These are phyloP conservation scores for Meteorus cinctellus DNA, from an alignment of 2,888 invertebrate species.

Conservation along the genomic window DNA sequence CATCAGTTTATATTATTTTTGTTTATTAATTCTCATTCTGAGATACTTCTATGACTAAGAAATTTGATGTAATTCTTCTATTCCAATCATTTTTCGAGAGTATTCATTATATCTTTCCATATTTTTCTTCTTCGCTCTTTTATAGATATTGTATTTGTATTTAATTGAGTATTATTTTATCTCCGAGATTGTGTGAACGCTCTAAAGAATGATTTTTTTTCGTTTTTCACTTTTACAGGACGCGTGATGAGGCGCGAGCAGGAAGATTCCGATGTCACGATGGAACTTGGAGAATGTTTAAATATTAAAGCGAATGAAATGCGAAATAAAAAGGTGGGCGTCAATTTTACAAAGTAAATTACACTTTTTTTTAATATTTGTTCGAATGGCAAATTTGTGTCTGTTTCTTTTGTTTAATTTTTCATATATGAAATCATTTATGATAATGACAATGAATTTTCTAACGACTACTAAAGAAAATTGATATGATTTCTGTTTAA, in stretches of 20 bases:
- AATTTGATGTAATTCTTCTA: too few species aligned
- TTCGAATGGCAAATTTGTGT: slow-evolving; percentile 39
- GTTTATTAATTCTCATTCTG: background rate
- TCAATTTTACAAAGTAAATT: slow-evolving; percentile 53
- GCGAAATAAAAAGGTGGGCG: slow-evolving; percentile 64
- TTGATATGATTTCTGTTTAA: too few species aligned
- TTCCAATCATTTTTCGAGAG: too few species aligned
- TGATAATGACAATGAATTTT: too few species aligned
- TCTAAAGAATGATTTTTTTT: background rate
- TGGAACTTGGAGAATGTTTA: slow-evolving; percentile 1
- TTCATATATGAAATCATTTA: too few species aligned
- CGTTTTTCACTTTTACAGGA: slow-evolving; percentile 30
- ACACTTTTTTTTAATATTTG: slow-evolving; percentile 45
- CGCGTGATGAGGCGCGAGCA: slow-evolving; percentile 46
- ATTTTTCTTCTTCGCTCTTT: too few species aligned
- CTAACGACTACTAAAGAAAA: too few species aligned
- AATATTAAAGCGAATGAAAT: slow-evolving; percentile 46
- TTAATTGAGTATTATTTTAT: background rate
- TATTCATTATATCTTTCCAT: too few species aligned
- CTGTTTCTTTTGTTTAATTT: background rate
- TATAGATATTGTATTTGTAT: background rate
- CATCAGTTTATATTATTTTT: background rate
- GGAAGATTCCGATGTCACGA: slow-evolving; percentile 9
- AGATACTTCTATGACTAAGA: background rate
- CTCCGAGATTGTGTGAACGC: slow-evolving; percentile 3